Conservation (phyloP, 53 echinoderm and acorn worm genomes). For the Echinarachnius parma region DNA sequence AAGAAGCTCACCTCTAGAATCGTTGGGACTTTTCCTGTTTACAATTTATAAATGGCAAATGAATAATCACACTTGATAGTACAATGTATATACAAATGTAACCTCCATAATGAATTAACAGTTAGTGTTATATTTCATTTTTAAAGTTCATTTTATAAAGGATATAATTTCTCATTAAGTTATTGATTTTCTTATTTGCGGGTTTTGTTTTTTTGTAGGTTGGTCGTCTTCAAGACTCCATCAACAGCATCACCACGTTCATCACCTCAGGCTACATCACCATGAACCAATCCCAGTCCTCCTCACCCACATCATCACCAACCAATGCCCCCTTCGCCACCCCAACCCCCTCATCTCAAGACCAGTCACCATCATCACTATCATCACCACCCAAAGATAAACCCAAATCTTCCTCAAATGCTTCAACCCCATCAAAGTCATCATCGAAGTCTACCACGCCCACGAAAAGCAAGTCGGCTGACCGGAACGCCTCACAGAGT, state of each 20-base stretch:
- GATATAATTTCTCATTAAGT: too few relatives aligned
- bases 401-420: not conserved
- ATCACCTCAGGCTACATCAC: conserved; percentile 59
- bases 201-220: too few relatives aligned
- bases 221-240: conserved; percentile 61
- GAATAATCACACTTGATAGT: too few relatives aligned
- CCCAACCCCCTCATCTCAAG: conserved; percentile 12
- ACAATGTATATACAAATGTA: not conserved
- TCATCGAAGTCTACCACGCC: not conserved
- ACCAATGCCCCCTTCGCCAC: not conserved
- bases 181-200: not conserved
- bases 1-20: too few relatives aligned
- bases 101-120: too few relatives aligned
- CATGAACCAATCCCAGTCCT: not conserved
- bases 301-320: conserved; percentile 1
- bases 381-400: conserved; percentile 18
- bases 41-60: too few relatives aligned
- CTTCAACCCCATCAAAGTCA: not conserved
- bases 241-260: conserved; percentile 69
- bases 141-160: too few relatives aligned
- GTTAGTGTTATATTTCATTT: too few relatives aligned
- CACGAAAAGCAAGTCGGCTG: not conserved
- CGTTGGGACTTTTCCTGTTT: too few relatives aligned
- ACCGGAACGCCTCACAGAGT: not conserved
- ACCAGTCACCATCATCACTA: conserved; percentile 6